Base-by-base conservation (phyloP, 2,113 vertebrate genomes). In the Cettia cetti region DNA sequence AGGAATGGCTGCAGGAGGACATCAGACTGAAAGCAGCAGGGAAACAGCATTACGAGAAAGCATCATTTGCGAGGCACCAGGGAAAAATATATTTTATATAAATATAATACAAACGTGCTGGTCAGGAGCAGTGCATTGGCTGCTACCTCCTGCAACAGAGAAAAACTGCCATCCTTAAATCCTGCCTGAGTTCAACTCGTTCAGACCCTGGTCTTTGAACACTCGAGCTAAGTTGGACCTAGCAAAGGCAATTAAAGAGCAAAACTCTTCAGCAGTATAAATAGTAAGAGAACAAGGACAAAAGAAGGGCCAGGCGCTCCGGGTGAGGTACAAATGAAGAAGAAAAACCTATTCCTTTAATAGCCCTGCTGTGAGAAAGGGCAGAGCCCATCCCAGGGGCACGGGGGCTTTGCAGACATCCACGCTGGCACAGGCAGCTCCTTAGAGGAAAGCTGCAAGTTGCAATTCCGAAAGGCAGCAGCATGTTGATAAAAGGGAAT, bases 281-380 rank as follows among this genome's bases (percentile, higher is more conserved):
- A 91, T 82, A 96, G 93, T 59, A 91, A 94, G 84, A 91, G 90
- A 89, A 78, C 84, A 75, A 84, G 94, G 92, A 91, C 96, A 95
- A 95, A 95, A 86, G 77, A 75, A 95, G 65, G 74, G 92, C 53
- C 87, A 76, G 57, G 28, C 90, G 50, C 84, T 37, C 84, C 2
- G 65, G 64, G 56, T 52, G 65, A 95, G 65, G 81, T 76, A 85
- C 52, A 87, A 95, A 91, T 31, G 63, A 76, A 86, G 66, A 87
- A 82, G 84, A 87, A 94, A 94, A 95, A 44, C 23, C 63, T 65
- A 69, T 74, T 95, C 59, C 76, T 83, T 89, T 92, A 86, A 90
- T 12, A 94, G 72, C 74, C 69, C 21, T 37, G 70, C 30, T 31
- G 69, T 82, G 69, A 71, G 8, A 90, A 85, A 70, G 84, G 77